These are phyloP conservation scores for Epinotia ramella DNA, from an alignment of 2,888 invertebrate species.

Conservation along the genomic window DNA sequence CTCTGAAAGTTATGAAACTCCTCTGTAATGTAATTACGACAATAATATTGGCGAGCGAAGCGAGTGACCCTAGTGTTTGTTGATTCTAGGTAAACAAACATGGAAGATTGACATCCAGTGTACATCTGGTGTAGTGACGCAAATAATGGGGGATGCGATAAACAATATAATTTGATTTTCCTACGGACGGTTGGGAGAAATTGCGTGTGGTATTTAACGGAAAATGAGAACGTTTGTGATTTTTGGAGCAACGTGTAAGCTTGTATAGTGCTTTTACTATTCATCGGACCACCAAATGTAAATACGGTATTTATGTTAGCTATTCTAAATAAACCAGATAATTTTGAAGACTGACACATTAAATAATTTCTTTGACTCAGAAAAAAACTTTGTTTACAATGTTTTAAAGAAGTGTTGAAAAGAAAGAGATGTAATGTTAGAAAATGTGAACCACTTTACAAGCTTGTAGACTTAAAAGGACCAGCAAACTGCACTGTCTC, in stretches of 20 bases:
- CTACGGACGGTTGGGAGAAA: slow-evolving; percentile 69
- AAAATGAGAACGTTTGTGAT: slow-evolving; percentile 50
- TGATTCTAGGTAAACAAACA: slow-evolving; percentile 83
- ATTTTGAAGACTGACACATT: background rate
- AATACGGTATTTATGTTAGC: background rate
- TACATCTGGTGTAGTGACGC: slow-evolving; percentile 83
- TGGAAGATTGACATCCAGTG: slow-evolving; percentile 81
- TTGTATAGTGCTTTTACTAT: slow-evolving; percentile 31
- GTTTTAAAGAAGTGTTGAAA: too few relatives aligned
- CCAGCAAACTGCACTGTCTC: slow-evolving; percentile 4
- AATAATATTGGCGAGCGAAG: slow-evolving; percentile 76
- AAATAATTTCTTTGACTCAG: background rate
- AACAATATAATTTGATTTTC: slow-evolving; percentile 83
- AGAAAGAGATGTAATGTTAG: background rate
- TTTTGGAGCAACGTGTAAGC: slow-evolving; percentile 33
- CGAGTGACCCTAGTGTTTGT: slow-evolving; percentile 81
- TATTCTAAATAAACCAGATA: background rate
- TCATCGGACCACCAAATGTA: slow-evolving; percentile 26
- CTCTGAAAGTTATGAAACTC: slow-evolving; percentile 57
- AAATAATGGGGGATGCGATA: slow-evolving; percentile 79
- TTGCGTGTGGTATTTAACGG: slow-evolving; percentile 68
- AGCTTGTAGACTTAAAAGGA: background rate
- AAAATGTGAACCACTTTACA: background rate
- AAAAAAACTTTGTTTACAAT: too few relatives aligned
- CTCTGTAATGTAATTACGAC: slow-evolving; percentile 72